Conservation (phyloP, 2,888 invertebrate genomes). For the Drosophila atripex region DNA sequence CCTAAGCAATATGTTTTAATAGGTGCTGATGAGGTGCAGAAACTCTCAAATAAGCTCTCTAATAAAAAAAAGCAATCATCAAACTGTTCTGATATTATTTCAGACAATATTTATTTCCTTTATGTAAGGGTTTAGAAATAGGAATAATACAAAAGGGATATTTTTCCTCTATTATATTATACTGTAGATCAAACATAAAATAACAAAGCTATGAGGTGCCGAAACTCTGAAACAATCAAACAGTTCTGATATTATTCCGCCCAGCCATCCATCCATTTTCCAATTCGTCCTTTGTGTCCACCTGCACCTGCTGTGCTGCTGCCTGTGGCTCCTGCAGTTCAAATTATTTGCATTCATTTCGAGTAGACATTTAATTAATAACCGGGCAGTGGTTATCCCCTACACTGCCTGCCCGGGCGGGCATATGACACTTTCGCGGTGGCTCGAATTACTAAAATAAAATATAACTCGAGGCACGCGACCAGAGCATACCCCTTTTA, state of each 20-base stretch:
- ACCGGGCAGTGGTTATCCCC: conserved; percentile 31
- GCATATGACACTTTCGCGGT: conserved; percentile 29
- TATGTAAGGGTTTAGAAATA: too few relatives aligned
- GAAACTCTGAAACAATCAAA: conserved; percentile 7
- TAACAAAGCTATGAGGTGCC: background rate
- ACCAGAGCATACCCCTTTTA: conserved; percentile 1
- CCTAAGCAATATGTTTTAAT: too few relatives aligned
- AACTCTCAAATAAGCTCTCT: too few relatives aligned
- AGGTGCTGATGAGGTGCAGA: too few relatives aligned
- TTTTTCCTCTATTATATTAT: too few relatives aligned
- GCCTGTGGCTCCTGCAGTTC: conserved; percentile 3
- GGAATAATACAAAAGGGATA: too few relatives aligned
- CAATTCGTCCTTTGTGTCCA: conserved; percentile 28
- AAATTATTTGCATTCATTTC: conserved; percentile 43
- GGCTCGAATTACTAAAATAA: conserved; percentile 23
- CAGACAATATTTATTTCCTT: too few relatives aligned
- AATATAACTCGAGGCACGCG: conserved; percentile 30
- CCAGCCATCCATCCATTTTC: conserved; percentile 13
- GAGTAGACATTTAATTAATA: conserved; percentile 47
- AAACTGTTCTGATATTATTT: too few relatives aligned
- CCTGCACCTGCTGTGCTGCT: conserved; percentile 13
- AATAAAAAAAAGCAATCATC: too few relatives aligned
- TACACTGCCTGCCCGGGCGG: conserved; percentile 9
- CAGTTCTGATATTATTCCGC: conserved; percentile 9
- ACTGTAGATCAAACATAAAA: too few relatives aligned